Evolutionary conservation across 2,797 vertebrate species (phyloP).

Genomic region (Scolopax rusticola): DNA sequence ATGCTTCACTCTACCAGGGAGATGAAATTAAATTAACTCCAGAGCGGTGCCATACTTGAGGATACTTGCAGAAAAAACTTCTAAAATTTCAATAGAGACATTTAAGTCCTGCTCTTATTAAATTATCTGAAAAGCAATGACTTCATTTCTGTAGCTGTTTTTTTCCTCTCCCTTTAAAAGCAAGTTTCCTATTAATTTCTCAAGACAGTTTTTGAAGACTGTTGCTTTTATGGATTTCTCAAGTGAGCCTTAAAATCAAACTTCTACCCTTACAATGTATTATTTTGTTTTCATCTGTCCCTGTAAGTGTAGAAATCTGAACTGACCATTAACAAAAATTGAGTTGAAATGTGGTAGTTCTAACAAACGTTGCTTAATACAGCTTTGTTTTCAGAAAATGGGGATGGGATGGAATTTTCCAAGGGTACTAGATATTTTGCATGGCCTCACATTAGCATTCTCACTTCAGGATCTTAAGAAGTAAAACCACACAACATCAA

Average conservation of each 20-base stretch:
- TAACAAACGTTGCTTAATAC: neutral
- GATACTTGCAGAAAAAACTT: neutral
- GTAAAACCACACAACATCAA: neutral
- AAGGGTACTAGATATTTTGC: neutral
- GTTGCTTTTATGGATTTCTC: neutral
- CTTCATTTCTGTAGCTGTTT: neutral
- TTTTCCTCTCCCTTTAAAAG: neutral
- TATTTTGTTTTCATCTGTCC: neutral
- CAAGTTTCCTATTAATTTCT: neutral
- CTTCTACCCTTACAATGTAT: neutral
- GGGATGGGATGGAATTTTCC: neutral
- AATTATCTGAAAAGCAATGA: neutral
- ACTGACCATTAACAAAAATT: neutral
- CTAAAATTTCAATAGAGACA: neutral
- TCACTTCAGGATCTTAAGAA: neutral
- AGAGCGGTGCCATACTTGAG: neutral
- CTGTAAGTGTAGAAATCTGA: neutral
- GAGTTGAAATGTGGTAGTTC: accelerated
- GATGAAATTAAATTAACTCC: neutral
- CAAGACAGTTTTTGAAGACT: neutral
- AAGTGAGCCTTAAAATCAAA: neutral
- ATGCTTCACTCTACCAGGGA: neutral
- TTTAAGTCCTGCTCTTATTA: neutral
- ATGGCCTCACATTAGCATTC: neutral
- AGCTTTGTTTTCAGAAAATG: neutral